Evolutionary conservation across 2,113 vertebrate species (phyloP).

Genomic region (Gambusia affinis): DNA sequence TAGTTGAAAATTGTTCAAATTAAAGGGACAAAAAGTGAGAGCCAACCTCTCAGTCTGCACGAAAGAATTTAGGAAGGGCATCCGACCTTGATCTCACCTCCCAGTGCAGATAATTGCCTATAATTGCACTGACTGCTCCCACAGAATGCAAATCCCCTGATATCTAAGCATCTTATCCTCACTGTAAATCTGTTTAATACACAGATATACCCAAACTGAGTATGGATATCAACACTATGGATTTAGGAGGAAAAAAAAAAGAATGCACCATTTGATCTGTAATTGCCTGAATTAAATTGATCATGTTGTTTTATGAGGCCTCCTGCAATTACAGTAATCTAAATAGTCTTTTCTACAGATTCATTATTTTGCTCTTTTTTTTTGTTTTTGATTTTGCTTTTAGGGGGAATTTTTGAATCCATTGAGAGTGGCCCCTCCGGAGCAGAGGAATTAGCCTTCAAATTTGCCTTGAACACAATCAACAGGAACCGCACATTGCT

Average conservation of each 20-base stretch:
- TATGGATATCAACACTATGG: conserved; percentile 24
- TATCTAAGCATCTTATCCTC: conserved; percentile 14
- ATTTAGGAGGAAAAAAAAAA: conserved; percentile 14
- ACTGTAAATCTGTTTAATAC: conserved; percentile 44
- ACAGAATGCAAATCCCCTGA: conserved; percentile 61
- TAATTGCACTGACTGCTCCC: conserved; percentile 61
- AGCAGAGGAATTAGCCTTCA: conserved; percentile 97
- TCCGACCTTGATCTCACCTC: conserved; percentile 68
- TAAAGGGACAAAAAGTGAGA: conserved; percentile 60
- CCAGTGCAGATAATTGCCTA: conserved; percentile 61
- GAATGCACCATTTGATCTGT: conserved; percentile 24
- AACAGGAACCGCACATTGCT: conserved; percentile 98
- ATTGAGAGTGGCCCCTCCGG: conserved; percentile 96
- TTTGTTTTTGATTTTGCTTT: neutral
- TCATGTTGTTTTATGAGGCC: conserved; percentile 28
- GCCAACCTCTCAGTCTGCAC: conserved; percentile 59
- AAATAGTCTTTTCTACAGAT: conserved; percentile 6
- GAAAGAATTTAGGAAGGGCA: conserved; percentile 62
- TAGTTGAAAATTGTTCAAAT: conserved; percentile 56
- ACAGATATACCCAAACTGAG: conserved; percentile 16
- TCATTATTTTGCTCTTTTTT: conserved; percentile 20
- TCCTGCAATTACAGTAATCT: conserved; percentile 25
- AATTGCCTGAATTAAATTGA: conserved; percentile 40
- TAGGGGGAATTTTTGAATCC: conserved; percentile 99
- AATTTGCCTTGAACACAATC: conserved; percentile 99